A percentile compares a stretch with the other conserved stretches of the same genome.
These are phyloP conservation scores for Monoplex corrugatus DNA, from an alignment of 2,888 invertebrate species.

Conservation along the genomic window DNA sequence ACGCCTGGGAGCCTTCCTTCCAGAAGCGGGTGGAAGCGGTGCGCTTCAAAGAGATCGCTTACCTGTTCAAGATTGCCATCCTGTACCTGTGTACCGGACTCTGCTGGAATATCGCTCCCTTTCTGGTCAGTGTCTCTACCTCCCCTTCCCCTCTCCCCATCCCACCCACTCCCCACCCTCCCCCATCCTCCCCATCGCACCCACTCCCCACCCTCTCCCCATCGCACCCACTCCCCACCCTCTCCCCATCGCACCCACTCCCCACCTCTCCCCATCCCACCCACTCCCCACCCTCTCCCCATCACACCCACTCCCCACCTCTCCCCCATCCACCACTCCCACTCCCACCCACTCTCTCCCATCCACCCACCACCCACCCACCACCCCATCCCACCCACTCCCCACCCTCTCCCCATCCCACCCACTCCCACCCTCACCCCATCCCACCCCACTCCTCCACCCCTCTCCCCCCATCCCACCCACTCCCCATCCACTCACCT, in stretches of 20 bases:
- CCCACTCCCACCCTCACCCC: too few relatives aligned
- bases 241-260: not conserved
- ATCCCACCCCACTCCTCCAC: too few relatives aligned
- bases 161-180: too few relatives aligned
- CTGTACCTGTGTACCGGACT: conserved; percentile 87
- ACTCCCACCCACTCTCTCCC: too few relatives aligned
- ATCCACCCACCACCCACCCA: too few relatives aligned
- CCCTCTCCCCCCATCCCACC: too few relatives aligned
- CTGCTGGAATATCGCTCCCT: conserved; percentile 96
- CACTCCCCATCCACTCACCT: too few relatives aligned
- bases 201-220: not conserved
- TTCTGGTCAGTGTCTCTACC: conserved; percentile 86
- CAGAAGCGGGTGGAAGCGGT: conserved; percentile 93
- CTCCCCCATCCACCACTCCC: too few relatives aligned
- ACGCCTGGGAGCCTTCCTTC: conserved; percentile 97
- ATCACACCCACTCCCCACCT: not conserved
- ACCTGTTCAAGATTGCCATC: conserved; percentile 92
- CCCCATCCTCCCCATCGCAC: too few relatives aligned
- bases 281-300: not conserved
- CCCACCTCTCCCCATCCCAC: not conserved
- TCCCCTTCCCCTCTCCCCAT: too few relatives aligned
- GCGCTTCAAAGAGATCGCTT: conserved; percentile 91
- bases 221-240: not conserved
- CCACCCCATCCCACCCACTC: too few relatives aligned
- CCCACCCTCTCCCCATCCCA: too few relatives aligned